Evolutionary conservation across 1,140 invertebrate species (phyloP).

Genomic region (Drosophila novamexicana): DNA sequence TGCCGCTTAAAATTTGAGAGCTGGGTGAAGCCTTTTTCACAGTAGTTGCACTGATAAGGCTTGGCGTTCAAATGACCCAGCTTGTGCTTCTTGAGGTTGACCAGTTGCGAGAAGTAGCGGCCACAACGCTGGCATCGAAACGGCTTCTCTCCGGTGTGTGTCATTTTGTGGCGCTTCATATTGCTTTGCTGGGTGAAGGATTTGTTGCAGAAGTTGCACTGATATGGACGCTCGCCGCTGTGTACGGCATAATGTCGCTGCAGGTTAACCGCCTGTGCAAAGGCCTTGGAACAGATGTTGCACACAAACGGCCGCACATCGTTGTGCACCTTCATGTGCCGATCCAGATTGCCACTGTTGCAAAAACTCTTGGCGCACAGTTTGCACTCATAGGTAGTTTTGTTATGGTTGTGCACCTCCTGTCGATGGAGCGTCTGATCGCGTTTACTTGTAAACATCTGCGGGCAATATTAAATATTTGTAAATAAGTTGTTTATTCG

Average conservation of each 20-base stretch:
- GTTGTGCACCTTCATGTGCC: conserved; percentile 83
- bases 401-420: conserved; percentile 79
- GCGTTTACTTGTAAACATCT: conserved; percentile 81
- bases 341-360: conserved; percentile 79
- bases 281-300: conserved; percentile 77
- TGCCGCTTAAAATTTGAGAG: conserved; percentile 80
- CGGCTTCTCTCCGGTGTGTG: conserved; percentile 83
- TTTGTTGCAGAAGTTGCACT: conserved; percentile 81
- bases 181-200: conserved; percentile 84
- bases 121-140: conserved; percentile 81
- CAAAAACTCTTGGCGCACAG: conserved; percentile 79
- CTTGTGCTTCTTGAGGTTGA: conserved; percentile 84
- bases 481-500: conserved; percentile 7
- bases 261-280: conserved; percentile 83
- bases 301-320: conserved; percentile 81
- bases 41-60: conserved; percentile 78
- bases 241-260: conserved; percentile 82
- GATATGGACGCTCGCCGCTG: conserved; percentile 81
- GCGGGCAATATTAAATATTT: not conserved
- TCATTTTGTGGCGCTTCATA: conserved; percentile 84
- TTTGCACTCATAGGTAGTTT: conserved; percentile 82
- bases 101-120: conserved; percentile 80
- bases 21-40: conserved; percentile 82
- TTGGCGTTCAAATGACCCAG: conserved; percentile 81
- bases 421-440: conserved; percentile 79